Conservation (phyloP, 1,140 invertebrate species). For the Aphelenchoides besseyi region DNA sequence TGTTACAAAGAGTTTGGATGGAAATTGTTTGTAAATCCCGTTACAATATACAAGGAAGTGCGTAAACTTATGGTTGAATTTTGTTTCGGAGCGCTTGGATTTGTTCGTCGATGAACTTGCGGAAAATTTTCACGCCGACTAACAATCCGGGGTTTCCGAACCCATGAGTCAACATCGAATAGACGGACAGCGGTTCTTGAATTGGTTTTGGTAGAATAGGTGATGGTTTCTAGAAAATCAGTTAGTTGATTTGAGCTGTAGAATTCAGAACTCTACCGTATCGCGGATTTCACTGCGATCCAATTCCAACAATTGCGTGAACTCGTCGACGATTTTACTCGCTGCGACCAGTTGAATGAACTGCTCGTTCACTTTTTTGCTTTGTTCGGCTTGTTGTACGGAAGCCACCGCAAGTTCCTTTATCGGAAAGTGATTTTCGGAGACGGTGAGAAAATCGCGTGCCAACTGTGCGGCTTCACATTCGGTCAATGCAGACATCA, state of each 20-base stretch:
- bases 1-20: too few relatives aligned
- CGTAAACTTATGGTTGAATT: too few relatives aligned
- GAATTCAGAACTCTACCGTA: slow-evolving; percentile 12
- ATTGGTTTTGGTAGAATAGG: slow-evolving; percentile 37
- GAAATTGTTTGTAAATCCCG: too few relatives aligned
- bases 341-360: neutral
- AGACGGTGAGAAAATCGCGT: slow-evolving; percentile 43
- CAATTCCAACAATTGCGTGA: slow-evolving; percentile 6
- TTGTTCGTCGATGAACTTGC: slow-evolving; percentile 34
- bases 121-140: slow-evolving; percentile 32
- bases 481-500: slow-evolving; percentile 52
- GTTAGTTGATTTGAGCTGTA: neutral
- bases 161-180: slow-evolving; percentile 54
- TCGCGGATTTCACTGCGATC: slow-evolving; percentile 16
- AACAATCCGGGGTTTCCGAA: slow-evolving; percentile 38
- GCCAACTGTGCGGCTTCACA: slow-evolving; percentile 43
- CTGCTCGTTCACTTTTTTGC: neutral
- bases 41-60: too few relatives aligned
- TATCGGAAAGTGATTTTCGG: slow-evolving; percentile 46
- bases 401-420: slow-evolving; percentile 30
- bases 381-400: neutral
- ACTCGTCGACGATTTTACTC: neutral
- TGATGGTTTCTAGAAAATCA: slow-evolving; percentile 39
- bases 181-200: slow-evolving; percentile 48
- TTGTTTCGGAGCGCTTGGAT: slow-evolving; percentile 25